Conservation (phyloP, 2,797 vertebrate species). For the Avahi laniger region DNA sequence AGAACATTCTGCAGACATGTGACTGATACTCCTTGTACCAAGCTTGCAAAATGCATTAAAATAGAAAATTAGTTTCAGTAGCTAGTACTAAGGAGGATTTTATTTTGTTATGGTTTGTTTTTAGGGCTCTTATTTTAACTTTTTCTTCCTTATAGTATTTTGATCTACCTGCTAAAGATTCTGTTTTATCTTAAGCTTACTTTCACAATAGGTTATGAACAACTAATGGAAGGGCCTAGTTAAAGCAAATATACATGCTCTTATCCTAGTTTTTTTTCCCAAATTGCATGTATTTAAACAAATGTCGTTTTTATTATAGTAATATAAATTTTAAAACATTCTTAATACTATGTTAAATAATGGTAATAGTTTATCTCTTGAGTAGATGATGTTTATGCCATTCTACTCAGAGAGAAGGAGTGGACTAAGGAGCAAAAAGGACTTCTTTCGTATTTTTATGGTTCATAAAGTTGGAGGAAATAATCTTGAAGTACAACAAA, state of each 20-base stretch:
- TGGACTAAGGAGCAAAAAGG: constrained; percentile 36
- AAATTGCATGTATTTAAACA: constrained; percentile 59
- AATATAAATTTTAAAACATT: neutral
- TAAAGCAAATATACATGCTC: constrained; percentile 35
- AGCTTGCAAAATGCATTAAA: constrained; percentile 41
- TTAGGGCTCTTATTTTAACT: constrained; percentile 32
- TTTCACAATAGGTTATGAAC: constrained; percentile 25
- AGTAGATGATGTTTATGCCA: constrained; percentile 33
- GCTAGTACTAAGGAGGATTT: neutral
- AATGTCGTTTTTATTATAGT: constrained; percentile 11
- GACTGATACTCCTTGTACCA: neutral
- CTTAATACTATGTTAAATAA: neutral
- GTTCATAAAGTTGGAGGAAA: constrained; percentile 47
- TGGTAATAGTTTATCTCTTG: constrained; percentile 29
- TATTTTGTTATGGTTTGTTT: neutral
- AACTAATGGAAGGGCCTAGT: neutral
- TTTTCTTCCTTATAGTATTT: constrained; percentile 32
- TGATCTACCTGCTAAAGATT: constrained; percentile 37
- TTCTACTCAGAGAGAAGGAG: constrained; percentile 14
- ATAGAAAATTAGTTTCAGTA: constrained; percentile 8
- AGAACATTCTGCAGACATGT: neutral
- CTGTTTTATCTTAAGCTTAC: constrained; percentile 35
- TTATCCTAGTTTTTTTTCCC: constrained; percentile 26
- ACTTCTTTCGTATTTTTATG: constrained; percentile 31
- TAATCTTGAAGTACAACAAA: constrained; percentile 39